A percentile compares a stretch with the other conserved stretches of the same genome.
Conservation (phyloP, 2,113 vertebrate species). For the Semnornis frantzii region DNA sequence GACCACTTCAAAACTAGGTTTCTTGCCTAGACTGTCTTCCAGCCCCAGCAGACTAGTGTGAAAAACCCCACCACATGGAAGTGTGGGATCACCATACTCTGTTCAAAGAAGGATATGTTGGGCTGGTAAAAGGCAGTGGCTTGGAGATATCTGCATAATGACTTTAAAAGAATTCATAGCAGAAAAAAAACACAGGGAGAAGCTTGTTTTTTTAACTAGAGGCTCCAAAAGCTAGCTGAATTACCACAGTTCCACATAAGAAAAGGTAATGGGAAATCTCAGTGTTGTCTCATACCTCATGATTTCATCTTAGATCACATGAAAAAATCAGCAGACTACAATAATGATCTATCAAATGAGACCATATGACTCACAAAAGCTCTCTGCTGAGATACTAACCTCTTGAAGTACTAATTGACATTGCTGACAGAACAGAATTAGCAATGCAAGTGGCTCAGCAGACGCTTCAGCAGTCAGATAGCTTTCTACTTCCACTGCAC, state of each 20-base stretch:
- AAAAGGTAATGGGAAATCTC: not conserved
- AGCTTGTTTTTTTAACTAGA: not conserved
- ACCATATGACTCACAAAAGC: slow-evolving; percentile 64
- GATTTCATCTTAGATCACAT: slow-evolving; percentile 57
- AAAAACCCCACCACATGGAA: not conserved
- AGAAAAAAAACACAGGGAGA: not conserved
- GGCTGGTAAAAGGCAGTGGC: not conserved
- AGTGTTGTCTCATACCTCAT: slow-evolving; percentile 23
- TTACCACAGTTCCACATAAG: not conserved
- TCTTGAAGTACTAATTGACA: slow-evolving; percentile 46
- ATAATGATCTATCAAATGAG: slow-evolving; percentile 55
- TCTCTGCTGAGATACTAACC: slow-evolving; percentile 35
- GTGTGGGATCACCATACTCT: not conserved
- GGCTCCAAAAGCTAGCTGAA: not conserved
- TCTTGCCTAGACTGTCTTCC: not conserved
- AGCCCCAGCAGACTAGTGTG: not conserved
- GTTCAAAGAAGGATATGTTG: not conserved
- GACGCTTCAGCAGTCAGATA: not conserved
- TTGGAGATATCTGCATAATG: not conserved
- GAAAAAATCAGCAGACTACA: slow-evolving; percentile 64
- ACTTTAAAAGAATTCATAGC: not conserved
- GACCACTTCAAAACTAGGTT: not conserved
- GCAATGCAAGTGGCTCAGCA: not conserved
- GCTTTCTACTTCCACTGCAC: not conserved
- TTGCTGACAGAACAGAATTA: not conserved